phyloP scores from a whole-genome alignment of 2,113 vertebrate species.

The Piaya cayana region DNA sequence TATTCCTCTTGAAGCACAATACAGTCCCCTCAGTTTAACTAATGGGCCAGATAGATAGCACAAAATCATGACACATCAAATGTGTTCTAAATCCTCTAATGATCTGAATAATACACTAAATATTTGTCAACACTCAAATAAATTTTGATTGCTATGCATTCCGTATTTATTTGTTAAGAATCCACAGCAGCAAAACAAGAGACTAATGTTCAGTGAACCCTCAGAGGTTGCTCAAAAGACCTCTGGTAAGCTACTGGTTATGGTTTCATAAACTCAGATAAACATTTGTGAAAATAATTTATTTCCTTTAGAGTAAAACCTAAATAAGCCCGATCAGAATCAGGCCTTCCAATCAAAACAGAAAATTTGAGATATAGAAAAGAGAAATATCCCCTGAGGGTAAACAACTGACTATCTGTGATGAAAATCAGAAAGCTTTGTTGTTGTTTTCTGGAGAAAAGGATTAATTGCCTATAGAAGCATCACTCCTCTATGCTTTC shows the following conservation, averaged over 20 bases:
- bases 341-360: constrained; percentile 13
- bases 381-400: constrained; percentile 31
- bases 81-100: background rate
- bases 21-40: background rate
- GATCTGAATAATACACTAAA: background rate
- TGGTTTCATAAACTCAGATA: background rate
- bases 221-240: background rate
- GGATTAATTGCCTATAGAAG: constrained; percentile 66
- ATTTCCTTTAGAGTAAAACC: background rate
- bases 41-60: background rate
- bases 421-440: constrained; percentile 75
- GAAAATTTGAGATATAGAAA: constrained; percentile 32
- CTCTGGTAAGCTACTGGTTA: background rate
- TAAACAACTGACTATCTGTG: constrained; percentile 71
- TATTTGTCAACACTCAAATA: background rate
- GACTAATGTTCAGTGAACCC: background rate
- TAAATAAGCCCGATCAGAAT: background rate
- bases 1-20: background rate
- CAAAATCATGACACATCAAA: background rate
- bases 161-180: background rate
- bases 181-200: background rate
- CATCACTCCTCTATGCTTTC: constrained; percentile 56
- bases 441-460: constrained; percentile 18
- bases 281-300: background rate
- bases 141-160: background rate